Percentiles rank a stretch among this genome's conserved stretches.
These are phyloP conservation scores for Vespertilio murinus DNA, from an alignment of 2,797 vertebrate species.

Conservation along the genomic window DNA sequence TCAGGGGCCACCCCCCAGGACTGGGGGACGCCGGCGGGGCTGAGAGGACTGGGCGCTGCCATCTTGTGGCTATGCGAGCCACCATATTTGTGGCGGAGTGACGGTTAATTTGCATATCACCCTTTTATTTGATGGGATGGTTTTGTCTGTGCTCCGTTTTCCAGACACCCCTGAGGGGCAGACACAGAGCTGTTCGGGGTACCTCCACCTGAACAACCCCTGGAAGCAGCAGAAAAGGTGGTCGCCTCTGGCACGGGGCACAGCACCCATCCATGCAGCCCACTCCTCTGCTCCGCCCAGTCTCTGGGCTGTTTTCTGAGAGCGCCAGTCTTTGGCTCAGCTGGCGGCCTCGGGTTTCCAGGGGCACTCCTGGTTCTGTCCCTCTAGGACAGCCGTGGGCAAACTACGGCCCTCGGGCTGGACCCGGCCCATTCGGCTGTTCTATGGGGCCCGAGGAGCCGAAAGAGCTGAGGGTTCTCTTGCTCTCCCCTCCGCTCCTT, in stretches of 20 bases:
- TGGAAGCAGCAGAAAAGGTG: neutral
- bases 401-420: too few species aligned
- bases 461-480: too few species aligned
- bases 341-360: neutral
- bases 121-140: too few species aligned
- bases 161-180: neutral
- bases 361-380: neutral
- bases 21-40: too few species aligned
- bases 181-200: neutral
- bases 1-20: too few species aligned
- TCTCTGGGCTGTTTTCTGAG: neutral
- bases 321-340: neutral
- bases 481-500: too few species aligned
- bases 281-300: fast-evolving
- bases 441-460: too few species aligned
- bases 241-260: fast-evolving
- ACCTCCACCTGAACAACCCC: neutral
- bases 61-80: too few species aligned
- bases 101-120: too few species aligned
- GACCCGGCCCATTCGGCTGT: too few species aligned
- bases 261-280: neutral
- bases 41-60: too few species aligned
- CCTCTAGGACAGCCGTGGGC: neutral
- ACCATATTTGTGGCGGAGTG: too few species aligned
- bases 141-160: neutral